Evolutionary conservation across 2,888 invertebrate species (phyloP).

Genomic region (Biston betularia): DNA sequence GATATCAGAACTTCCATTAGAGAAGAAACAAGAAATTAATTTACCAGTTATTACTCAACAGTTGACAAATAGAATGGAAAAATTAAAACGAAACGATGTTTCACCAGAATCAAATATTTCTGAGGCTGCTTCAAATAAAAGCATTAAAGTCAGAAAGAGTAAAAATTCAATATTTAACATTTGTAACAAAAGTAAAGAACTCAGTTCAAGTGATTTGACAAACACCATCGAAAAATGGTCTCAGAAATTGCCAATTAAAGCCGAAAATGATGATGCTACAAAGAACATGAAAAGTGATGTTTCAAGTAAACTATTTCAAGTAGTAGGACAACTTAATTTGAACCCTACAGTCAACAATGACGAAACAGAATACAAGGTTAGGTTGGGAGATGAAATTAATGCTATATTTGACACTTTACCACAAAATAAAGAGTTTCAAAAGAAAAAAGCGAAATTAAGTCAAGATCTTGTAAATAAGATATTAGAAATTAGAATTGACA

Average conservation of each 20-base stretch:
- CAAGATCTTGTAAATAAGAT: constrained; percentile 55
- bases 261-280: constrained; percentile 43
- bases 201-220: constrained; percentile 50
- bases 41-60: constrained; percentile 57
- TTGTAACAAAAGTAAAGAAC: constrained; percentile 23
- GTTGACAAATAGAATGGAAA: constrained; percentile 60
- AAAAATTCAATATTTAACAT: constrained; percentile 12
- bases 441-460: constrained; percentile 54
- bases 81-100: constrained; percentile 38
- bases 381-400: constrained; percentile 61
- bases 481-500: constrained; percentile 53
- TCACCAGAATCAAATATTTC: constrained; percentile 13
- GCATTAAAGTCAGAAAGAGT: constrained; percentile 3
- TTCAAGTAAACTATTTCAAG: constrained; percentile 61
- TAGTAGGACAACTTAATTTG: constrained; percentile 60
- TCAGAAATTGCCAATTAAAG: constrained; percentile 58
- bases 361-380: constrained; percentile 56
- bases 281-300: constrained; percentile 55
- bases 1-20: constrained; percentile 61
- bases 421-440: constrained; percentile 47
- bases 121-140: constrained; percentile 13
- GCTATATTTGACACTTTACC: constrained; percentile 56
- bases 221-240: constrained; percentile 68
- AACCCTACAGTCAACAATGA: constrained; percentile 59
- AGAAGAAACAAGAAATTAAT: constrained; percentile 51